Evolutionary conservation across 2,113 vertebrate species (phyloP).

Genomic region (Mormyrus lacerda): DNA sequence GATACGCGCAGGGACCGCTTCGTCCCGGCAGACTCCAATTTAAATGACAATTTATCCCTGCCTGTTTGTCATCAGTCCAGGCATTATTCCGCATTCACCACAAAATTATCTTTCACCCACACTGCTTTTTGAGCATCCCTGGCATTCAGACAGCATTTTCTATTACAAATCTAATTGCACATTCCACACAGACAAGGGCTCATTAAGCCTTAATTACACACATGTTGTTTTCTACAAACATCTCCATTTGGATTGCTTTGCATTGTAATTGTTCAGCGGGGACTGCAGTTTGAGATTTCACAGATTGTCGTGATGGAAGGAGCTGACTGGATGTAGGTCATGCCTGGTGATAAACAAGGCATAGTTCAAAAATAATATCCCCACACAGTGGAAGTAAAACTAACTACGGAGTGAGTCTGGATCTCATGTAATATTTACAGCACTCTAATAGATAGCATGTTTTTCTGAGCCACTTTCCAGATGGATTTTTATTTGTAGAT

Average conservation of each 20-base stretch:
- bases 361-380: conserved; percentile 60
- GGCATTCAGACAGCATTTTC: conserved; percentile 49
- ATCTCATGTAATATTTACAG: conserved; percentile 59
- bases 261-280: conserved; percentile 82
- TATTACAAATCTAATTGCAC: conserved; percentile 97
- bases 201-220: conserved; percentile 99
- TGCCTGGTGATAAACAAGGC: conserved; percentile 50
- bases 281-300: conserved; percentile 65
- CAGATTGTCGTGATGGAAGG: conserved; percentile 39
- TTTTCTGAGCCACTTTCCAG: conserved; percentile 25
- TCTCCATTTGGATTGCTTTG: conserved; percentile 93
- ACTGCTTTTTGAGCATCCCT: conserved; percentile 35
- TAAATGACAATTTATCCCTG: conserved; percentile 60
- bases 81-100: conserved; percentile 56
- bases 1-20: conserved; percentile 30
- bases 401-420: conserved; percentile 54
- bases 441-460: conserved; percentile 48
- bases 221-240: conserved; percentile 99
- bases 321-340: conserved; percentile 58
- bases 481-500: conserved; percentile 33
- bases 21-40: conserved; percentile 50
- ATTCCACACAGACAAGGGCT: conserved; percentile 98
- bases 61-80: conserved; percentile 56
- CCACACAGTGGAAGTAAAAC: conserved; percentile 58
- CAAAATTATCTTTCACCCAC: conserved; percentile 43